These are phyloP conservation scores for Drosophila bipectinata DNA, from an alignment of 1,140 invertebrate species.

Conservation along the genomic window DNA sequence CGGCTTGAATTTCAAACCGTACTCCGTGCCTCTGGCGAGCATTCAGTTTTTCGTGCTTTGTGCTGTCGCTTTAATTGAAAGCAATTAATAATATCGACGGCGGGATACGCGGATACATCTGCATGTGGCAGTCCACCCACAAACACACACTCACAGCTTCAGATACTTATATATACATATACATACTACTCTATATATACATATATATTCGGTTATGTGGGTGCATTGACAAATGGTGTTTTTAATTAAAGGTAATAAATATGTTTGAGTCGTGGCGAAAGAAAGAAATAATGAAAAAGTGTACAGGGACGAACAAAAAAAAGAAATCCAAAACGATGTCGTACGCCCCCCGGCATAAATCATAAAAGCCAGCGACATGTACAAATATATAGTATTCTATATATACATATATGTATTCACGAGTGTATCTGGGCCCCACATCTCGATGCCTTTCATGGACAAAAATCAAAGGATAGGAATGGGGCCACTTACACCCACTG, in stretches of 20 bases:
- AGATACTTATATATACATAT: constrained; percentile 7
- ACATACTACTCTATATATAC: not conserved
- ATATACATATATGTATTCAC: not conserved
- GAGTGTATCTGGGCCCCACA: not conserved
- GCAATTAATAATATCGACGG: constrained; percentile 66
- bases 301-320: constrained; percentile 25
- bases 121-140: constrained; percentile 5
- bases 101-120: constrained; percentile 23
- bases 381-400: constrained; percentile 9
- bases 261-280: constrained; percentile 49
- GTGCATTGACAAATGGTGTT: constrained; percentile 52
- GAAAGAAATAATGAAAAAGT: constrained; percentile 46
- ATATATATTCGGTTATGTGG: not conserved
- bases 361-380: constrained; percentile 24
- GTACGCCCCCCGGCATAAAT: constrained; percentile 31
- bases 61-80: constrained; percentile 55
- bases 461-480: constrained; percentile 13
- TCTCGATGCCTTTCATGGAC: not conserved
- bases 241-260: constrained; percentile 62
- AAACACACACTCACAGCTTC: constrained; percentile 4
- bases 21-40: not conserved
- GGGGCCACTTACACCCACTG: not conserved
- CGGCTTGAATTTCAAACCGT: not conserved
- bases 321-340: constrained; percentile 40
- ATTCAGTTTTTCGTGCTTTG: constrained; percentile 36